Conservation (phyloP, 2,113 vertebrate genomes). For the Chroicocephalus ridibundus region DNA sequence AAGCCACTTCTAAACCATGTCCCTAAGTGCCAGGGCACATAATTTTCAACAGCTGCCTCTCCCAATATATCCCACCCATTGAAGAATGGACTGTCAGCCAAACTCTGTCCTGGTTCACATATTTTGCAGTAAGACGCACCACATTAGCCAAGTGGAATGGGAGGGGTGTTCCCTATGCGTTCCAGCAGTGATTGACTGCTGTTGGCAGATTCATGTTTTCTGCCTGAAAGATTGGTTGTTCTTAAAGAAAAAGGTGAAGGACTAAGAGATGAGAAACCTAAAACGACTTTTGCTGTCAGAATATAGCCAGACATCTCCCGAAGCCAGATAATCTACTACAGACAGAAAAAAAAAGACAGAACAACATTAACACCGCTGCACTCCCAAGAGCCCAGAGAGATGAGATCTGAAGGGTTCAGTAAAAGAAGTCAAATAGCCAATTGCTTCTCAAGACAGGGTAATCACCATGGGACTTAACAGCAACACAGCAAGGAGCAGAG, state of each 20-base stretch:
- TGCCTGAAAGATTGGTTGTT: neutral
- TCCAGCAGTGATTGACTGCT: neutral
- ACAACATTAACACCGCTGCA: neutral
- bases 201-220: neutral
- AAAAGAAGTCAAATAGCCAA: neutral
- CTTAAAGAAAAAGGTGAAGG: neutral
- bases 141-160: fast-evolving
- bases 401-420: neutral
- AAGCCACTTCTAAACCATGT: no score
- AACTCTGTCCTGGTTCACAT: neutral
- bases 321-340: neutral
- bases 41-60: neutral
- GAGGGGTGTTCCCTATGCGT: neutral
- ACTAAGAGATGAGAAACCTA: neutral
- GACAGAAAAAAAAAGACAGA: neutral
- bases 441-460: neutral
- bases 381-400: neutral
- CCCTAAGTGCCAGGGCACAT: neutral
- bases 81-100: neutral
- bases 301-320: neutral
- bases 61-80: neutral
- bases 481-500: neutral
- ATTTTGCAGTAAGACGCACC: neutral
- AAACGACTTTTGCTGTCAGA: neutral
- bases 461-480: neutral